These are phyloP conservation scores for Sarotherodon lohbergeri DNA, from an alignment of 2,113 vertebrate genomes.

Conservation along the genomic window DNA sequence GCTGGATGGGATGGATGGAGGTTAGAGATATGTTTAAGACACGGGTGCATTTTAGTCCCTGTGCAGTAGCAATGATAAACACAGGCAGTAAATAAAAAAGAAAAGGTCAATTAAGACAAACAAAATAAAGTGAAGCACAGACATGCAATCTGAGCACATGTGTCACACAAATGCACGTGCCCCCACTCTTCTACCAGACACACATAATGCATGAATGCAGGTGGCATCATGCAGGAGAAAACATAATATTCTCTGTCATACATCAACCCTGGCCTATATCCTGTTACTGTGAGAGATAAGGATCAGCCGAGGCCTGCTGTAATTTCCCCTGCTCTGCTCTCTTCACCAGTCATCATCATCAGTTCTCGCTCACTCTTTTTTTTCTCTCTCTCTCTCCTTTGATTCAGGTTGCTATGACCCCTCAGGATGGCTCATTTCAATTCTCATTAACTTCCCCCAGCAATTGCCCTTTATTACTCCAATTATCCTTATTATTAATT, in stretches of 20 bases:
- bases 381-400: neutral
- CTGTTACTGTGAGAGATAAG: constrained; percentile 61
- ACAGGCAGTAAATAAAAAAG: neutral
- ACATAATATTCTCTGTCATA: constrained; percentile 58
- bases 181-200: neutral
- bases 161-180: constrained; percentile 25
- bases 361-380: neutral
- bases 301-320: constrained; percentile 58
- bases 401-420: constrained; percentile 58
- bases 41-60: constrained; percentile 45
- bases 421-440: constrained; percentile 59
- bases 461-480: constrained; percentile 62
- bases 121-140: constrained; percentile 6
- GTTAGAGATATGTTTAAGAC: constrained; percentile 64
- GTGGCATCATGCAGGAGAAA: constrained; percentile 33
- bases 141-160: constrained; percentile 31
- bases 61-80: constrained; percentile 32
- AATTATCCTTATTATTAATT: constrained; percentile 68
- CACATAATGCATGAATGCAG: constrained; percentile 47
- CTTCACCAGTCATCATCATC: constrained; percentile 43
- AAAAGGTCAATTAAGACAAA: constrained; percentile 21
- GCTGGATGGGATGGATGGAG: constrained; percentile 77
- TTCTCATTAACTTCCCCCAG: constrained; percentile 60
- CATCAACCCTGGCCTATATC: constrained; percentile 65
- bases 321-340: constrained; percentile 62